phyloP scores from a whole-genome alignment of 2,888 invertebrate species.

The Eledona agricola region DNA sequence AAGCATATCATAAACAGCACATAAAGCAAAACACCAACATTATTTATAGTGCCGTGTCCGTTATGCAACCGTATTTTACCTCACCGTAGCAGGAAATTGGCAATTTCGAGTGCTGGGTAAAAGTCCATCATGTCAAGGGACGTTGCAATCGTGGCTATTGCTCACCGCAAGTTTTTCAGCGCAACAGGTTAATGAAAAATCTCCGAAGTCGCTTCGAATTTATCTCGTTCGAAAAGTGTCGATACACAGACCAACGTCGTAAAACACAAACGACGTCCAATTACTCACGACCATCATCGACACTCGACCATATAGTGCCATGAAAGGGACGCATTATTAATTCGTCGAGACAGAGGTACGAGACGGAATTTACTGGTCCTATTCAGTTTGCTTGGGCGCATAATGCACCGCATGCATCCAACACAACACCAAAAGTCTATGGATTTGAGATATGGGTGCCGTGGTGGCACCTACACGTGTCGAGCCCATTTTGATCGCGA shows the following conservation, averaged over 20 bases:
- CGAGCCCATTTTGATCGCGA: slow-evolving; percentile 34
- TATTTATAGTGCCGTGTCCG: too few relatives aligned
- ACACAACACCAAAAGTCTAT: slow-evolving; percentile 24
- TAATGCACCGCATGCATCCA: slow-evolving; percentile 24
- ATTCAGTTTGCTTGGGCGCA: slow-evolving; percentile 22
- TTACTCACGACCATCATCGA: slow-evolving; percentile 27
- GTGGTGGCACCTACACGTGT: slow-evolving; percentile 36
- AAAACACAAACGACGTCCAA: slow-evolving; percentile 19
- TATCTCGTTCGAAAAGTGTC: slow-evolving; percentile 12
- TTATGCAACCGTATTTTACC: too few relatives aligned
- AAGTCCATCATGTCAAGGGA: too few relatives aligned
- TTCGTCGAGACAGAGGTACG: slow-evolving; percentile 24
- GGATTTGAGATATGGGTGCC: slow-evolving; percentile 35
- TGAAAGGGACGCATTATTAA: slow-evolving; percentile 24
- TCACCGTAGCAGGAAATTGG: too few relatives aligned
- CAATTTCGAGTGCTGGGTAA: too few relatives aligned
- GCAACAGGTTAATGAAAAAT: slow-evolving; percentile 3
- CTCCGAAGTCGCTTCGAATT: slow-evolving; percentile 2
- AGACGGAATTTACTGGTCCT: slow-evolving; percentile 24
- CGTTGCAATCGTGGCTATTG: too few relatives aligned
- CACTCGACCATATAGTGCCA: slow-evolving; percentile 22
- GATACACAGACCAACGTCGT: slow-evolving; percentile 17
- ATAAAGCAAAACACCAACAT: too few relatives aligned
- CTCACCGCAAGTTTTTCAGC: too few relatives aligned
- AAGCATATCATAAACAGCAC: too few relatives aligned